Base-by-base conservation (phyloP, 2,113 vertebrate genomes). In the Orycteropus afer region DNA sequence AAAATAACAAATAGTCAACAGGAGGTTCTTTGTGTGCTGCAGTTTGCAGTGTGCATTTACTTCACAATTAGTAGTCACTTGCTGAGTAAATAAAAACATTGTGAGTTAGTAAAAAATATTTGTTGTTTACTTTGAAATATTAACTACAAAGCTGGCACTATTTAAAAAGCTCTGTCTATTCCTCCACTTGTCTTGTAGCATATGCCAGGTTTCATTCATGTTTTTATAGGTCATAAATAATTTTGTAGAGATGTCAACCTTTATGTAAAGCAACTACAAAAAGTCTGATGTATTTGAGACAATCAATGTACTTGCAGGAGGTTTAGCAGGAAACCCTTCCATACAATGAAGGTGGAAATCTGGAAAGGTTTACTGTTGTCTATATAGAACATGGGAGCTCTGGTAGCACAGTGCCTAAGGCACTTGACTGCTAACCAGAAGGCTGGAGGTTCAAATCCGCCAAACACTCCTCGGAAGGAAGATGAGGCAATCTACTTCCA, bases 91-190 rank as follows among this genome's bases (percentile, higher is more conserved):
- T 40, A 84, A 81, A 93, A 87, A 25, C 47, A 65, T 78, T 94
- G 55, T 88, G 78, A 51, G 2, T 92, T 95, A 74, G 9, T 69
- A 23, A 83, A 85, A 77, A 78, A 49, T 85, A 10, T 61, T 82
- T n/a, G 8, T 49, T 89, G 40, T 9, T 82, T 90, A 67, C 47
- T 86, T 93, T 78, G 49, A 83, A 77, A 84, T 91, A 81, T 25
- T 85, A 67, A 47, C 23, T n/a, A 40, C 17, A 65, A 87, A 78
- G 29, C 11, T 76, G 84, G 22, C 37, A n/a, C 8, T 78, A 32
- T 49, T 51, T 79, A 34, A 14, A 91, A 73, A 78, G 15, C 4
- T 76, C 2, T 42, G 49, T 87, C 29, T 80, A 22, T 65, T 32
- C 40, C 65, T 27, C 15, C 40, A 57, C 6, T 53, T 90, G 25